Conservation (phyloP, 1,140 invertebrate genomes). For the Tyrophagus putrescentiae region DNA sequence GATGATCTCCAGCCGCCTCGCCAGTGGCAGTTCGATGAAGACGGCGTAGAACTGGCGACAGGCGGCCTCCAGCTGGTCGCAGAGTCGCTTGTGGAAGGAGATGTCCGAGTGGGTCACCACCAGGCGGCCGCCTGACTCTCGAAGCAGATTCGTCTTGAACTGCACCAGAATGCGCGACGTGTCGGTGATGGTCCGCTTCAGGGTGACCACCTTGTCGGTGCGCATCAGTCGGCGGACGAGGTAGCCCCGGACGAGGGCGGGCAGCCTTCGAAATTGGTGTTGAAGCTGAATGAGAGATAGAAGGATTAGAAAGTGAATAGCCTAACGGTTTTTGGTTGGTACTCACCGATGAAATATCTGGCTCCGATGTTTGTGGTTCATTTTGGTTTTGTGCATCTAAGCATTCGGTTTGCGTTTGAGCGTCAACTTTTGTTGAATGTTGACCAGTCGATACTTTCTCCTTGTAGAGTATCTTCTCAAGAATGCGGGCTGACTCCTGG, state of each 20-base stretch:
- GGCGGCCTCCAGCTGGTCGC: constrained; percentile 19
- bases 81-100: constrained; percentile 12
- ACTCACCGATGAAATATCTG: too few relatives aligned
- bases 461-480: too few relatives aligned
- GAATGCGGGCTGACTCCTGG: too few relatives aligned
- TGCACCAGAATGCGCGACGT: constrained; percentile 6
- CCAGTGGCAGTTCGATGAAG: constrained; percentile 6
- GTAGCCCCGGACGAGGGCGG: constrained; percentile 59
- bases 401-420: too few relatives aligned
- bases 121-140: neutral
- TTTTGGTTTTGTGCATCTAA: too few relatives aligned
- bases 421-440: too few relatives aligned
- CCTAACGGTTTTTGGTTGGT: too few relatives aligned
- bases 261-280: constrained; percentile 38
- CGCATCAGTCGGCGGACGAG: constrained; percentile 57
- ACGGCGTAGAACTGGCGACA: constrained; percentile 17
- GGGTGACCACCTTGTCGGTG: constrained; percentile 57
- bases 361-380: neutral
- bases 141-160: neutral
- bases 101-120: constrained; percentile 9
- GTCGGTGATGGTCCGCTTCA: constrained; percentile 38
- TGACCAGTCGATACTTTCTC: too few relatives aligned
- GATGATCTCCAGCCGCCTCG: constrained; percentile 20
- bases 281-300: neutral
- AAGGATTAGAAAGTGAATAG: constrained; percentile 5